Conservation (phyloP, 2,888 invertebrate genomes). For the Flexamia atlantica region DNA sequence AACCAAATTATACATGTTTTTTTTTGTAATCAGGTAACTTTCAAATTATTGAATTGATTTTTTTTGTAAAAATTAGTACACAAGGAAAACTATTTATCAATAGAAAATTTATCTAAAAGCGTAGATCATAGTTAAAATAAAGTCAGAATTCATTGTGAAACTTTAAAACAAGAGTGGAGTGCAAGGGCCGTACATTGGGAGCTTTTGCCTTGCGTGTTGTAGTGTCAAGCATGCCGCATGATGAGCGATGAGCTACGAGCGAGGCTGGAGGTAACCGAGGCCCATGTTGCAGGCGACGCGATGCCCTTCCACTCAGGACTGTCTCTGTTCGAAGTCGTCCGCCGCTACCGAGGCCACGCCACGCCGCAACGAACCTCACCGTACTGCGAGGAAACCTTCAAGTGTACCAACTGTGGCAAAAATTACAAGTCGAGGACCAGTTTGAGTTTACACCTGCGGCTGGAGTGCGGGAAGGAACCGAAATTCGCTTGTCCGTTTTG, state of each 20-base stretch:
- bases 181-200: neutral
- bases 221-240: constrained; percentile 29
- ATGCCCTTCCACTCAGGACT: constrained; percentile 45
- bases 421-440: constrained; percentile 70
- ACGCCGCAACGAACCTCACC: constrained; percentile 43
- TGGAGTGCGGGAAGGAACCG: constrained; percentile 72
- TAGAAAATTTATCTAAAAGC: no score
- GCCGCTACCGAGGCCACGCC: constrained; percentile 27
- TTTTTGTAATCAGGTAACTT: no score
- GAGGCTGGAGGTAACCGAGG: constrained; percentile 29
- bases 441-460: constrained; percentile 70
- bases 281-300: constrained; percentile 37
- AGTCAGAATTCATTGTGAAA: no score
- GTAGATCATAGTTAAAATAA: no score
- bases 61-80: no score
- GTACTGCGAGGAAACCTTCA: constrained; percentile 67
- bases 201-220: constrained; percentile 46
- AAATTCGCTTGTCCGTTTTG: constrained; percentile 72
- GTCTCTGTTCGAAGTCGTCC: constrained; percentile 50
- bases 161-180: no score
- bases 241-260: constrained; percentile 18
- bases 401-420: constrained; percentile 70
- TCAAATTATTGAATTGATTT: no score
- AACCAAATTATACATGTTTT: no score
- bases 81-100: no score